Percentiles rank a stretch among this genome's conserved stretches.
Conservation (phyloP, 23 tunicate genomes). For the Ascidia mentula region DNA sequence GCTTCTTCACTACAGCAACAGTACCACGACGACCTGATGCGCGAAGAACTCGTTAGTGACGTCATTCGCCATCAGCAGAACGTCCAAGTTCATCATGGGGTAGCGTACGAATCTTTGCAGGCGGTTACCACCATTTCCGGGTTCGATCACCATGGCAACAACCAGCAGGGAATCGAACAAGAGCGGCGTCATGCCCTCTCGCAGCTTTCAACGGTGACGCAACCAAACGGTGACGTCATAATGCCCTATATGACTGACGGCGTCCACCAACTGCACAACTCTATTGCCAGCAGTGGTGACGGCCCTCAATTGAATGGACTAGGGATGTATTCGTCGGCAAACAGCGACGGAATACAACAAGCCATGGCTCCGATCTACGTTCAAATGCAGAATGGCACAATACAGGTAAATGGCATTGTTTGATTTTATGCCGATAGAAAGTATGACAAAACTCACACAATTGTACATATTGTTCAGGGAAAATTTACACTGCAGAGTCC, state of each 20-base stretch:
- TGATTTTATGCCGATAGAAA: no score
- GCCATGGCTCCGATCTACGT: slow-evolving; percentile 48
- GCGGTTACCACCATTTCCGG: slow-evolving; percentile 37
- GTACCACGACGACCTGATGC: slow-evolving; percentile 19
- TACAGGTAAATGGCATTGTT: no score
- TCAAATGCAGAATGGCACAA: slow-evolving; percentile 64
- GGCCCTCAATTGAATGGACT: neutral
- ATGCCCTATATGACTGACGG: slow-evolving; percentile 24
- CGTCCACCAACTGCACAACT: slow-evolving; percentile 15
- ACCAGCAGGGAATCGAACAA: neutral
- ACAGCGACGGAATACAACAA: slow-evolving; percentile 11
- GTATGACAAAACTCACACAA: no score
- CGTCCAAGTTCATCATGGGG: slow-evolving; percentile 15
- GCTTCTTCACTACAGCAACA: slow-evolving; percentile 18
- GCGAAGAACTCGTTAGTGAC: slow-evolving; percentile 12
- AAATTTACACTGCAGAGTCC: no score
- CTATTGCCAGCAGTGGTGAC: slow-evolving; percentile 1
- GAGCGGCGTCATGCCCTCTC: slow-evolving; percentile 21
- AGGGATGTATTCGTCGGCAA: neutral
- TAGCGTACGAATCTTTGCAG: slow-evolving; percentile 48
- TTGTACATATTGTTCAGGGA: no score
- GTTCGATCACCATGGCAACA: slow-evolving; percentile 8
- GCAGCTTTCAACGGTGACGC: slow-evolving; percentile 16
- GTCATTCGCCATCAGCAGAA: slow-evolving; percentile 3
- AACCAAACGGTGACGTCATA: neutral